Evolutionary conservation across 2,888 invertebrate species (phyloP).

Genomic region (Cetonia aurata): DNA sequence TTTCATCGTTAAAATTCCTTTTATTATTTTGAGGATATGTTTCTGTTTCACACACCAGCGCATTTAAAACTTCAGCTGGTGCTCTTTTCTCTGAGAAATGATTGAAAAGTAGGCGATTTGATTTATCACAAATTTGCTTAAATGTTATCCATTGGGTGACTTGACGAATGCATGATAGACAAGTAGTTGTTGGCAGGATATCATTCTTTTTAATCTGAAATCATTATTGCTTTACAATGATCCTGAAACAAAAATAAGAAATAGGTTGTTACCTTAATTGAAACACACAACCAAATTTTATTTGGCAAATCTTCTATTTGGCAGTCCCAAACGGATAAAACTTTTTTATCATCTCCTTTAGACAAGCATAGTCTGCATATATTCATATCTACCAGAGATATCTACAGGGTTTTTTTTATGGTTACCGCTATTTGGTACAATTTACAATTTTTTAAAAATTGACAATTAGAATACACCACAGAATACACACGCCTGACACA

Average conservation of each 20-base stretch:
- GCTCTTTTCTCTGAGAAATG: conserved; percentile 34
- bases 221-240: background rate
- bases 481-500: no score
- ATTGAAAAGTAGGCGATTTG: conserved; percentile 53
- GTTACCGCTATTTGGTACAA: no score
- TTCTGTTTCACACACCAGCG: background rate
- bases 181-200: conserved; percentile 53
- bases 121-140: conserved; percentile 55
- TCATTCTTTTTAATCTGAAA: conserved; percentile 55
- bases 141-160: conserved; percentile 57
- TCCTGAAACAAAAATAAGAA: background rate
- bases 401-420: no score
- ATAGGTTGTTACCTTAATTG: conserved; percentile 53
- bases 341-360: conserved; percentile 51
- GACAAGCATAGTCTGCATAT: conserved; percentile 59
- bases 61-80: conserved; percentile 7
- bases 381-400: conserved; percentile 50
- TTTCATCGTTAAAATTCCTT: background rate
- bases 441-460: no score
- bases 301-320: conserved; percentile 53
- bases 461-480: no score
- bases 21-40: background rate
- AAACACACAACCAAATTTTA: conserved; percentile 57
- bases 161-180: conserved; percentile 55
- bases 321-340: conserved; percentile 53